Base-by-base conservation (phyloP, 2,797 vertebrate genomes). In the Apodemus agrarius region DNA sequence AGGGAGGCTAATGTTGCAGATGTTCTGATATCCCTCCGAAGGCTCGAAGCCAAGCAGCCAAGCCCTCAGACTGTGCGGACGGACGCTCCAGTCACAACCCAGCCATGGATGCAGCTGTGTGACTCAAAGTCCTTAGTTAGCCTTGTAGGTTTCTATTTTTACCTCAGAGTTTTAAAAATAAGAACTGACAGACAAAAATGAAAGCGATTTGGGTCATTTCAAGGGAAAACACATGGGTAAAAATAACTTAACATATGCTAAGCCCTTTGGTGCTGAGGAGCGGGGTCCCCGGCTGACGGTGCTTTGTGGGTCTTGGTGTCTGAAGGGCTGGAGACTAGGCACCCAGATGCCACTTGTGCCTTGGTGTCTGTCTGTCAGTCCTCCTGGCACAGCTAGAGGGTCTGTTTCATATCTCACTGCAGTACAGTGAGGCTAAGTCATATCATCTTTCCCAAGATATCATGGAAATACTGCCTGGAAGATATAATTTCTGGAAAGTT, bases 61-160 rank as follows among this genome's bases (percentile, higher is more conserved):
- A 74, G 75, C 29, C 72, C 87, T 80, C 74, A 10, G 29, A 1
- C 84, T 46, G 40, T 0, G 0, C 26, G 72, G 40, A 59, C 26
- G 72, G 40, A 59, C 22, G 0, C 79, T 89, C 65, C 0, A 49
- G 63, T 16, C 90, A 46, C 43, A 19, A 46, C 76, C 10, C 31
- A 52, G 65, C 90, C 24, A 19, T 78, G 14, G 17, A 8, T 19
- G 52, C 91, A 95, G 86, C 96, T 94, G 79, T 65, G 94, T 29
- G 29, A 61, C 79, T 82, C 92, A 76, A 37, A 81, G 37, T 72
- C 95, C 69, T 49, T 92, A 75, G 95, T 96, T 94, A 95, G 93
- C 86, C 52, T 21, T 49, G 7, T 3, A 65, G 8, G 69, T 95
- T 93, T 92, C 95, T 95, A 93, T 96, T 96, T 96, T 97, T 96